Evolutionary conservation across 2,797 vertebrate genomes (phyloP).

Genomic region (Sebastes baramenuke): DNA sequence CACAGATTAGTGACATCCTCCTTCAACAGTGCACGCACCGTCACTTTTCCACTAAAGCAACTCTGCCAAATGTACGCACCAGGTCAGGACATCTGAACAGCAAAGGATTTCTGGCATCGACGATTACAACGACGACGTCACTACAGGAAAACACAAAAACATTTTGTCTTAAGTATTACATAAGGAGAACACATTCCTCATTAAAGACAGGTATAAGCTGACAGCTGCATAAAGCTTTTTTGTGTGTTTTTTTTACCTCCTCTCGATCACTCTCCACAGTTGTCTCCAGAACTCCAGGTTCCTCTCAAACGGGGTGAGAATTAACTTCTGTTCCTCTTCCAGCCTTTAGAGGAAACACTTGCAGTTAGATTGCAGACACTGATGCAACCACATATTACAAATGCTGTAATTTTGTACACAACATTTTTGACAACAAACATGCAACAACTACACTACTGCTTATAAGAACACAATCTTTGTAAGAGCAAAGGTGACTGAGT

Average conservation of each 20-base stretch:
- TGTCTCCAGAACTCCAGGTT: slow-evolving; percentile 99
- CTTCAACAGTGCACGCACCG: not conserved
- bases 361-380: not conserved
- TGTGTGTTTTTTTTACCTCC: slow-evolving; percentile 83
- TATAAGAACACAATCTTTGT: not conserved
- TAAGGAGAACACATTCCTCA: not conserved
- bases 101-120: slow-evolving; percentile 95
- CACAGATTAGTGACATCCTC: not conserved
- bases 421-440: not conserved
- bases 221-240: not conserved
- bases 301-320: slow-evolving; percentile 95
- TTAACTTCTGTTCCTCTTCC: slow-evolving; percentile 94
- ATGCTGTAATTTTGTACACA: not conserved
- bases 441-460: not conserved
- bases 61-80: slow-evolving; percentile 79
- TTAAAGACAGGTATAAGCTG: not conserved
- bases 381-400: not conserved
- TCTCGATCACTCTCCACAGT: slow-evolving; percentile 97
- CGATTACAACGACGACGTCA: slow-evolving; percentile 95
- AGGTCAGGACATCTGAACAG: slow-evolving; percentile 95
- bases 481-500: not conserved
- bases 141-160: slow-evolving; percentile 71
- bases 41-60: not conserved
- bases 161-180: not conserved
- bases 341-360: slow-evolving; percentile 77